Base-by-base conservation (phyloP, 2,797 vertebrate species). In the Myotis pilosus region DNA sequence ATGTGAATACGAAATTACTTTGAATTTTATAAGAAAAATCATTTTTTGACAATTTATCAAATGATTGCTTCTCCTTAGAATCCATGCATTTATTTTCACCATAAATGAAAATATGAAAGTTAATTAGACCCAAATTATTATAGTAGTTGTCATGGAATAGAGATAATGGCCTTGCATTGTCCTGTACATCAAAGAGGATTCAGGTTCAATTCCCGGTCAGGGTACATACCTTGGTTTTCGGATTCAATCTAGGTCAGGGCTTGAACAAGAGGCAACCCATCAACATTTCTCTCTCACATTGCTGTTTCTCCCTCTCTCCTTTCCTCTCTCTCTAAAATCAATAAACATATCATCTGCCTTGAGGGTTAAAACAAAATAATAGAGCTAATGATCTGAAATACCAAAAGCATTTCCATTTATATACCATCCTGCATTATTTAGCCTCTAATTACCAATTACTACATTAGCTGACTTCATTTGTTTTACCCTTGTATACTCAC, bases 1-100 rank as follows among this genome's bases (percentile, higher is more conserved):
- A 87, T 90, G 6, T 84, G n/a, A 91, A 93, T 87, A 23, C 62
- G 19, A 96, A 90, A 81, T 81, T 60, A 74, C 25, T 87, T 81
- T 94, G n/a, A 62, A 55, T 30, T 85, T 96, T 89, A 66, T 93
- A 66, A 68, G 9, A 80, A 68, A 88, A 55, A 47, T 9, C 2
- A 64, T 75, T 89, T 60, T 78, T 81, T 36, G 12, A 30, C 60
- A 68, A 87, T 62, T 94, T 95, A 62, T 66, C n/a, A 80, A 83
- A 86, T 88, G 2, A 83, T 66, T 64, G 12, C 22, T 33, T 87
- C 22, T 20, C 8, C 3, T 89, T 74, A 49, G 83, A 92, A 85
- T 71, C 33, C 28, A 64, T 53, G 13, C n/a, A 68, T 75, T 88
- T 93, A 57, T 92, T 87, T 94, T 68, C 20, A 87, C 33, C 5